Percentiles rank a stretch among this genome's conserved stretches.
Conservation (phyloP, 2,113 vertebrate genomes). For the Aptenodytes patagonicus region DNA sequence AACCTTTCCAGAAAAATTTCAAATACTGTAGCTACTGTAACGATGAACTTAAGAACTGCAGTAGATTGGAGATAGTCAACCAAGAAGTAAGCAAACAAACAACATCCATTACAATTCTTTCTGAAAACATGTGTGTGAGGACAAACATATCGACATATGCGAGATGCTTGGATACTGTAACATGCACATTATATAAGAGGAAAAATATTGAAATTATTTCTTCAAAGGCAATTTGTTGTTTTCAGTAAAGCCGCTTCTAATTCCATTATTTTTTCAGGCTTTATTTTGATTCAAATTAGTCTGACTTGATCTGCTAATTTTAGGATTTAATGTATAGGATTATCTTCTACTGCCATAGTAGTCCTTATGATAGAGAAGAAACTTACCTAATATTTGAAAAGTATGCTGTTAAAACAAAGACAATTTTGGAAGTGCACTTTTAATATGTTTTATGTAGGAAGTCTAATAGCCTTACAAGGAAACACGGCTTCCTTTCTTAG, state of each 20-base stretch:
- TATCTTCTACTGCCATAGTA: not conserved
- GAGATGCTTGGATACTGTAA: not conserved
- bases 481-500: not conserved
- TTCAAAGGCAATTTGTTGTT: not conserved
- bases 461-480: not conserved
- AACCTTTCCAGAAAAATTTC: not conserved
- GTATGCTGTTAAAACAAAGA: not conserved
- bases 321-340: not conserved
- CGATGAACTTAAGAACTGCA: not conserved
- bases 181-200: not conserved
- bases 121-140: not conserved
- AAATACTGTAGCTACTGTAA: not conserved
- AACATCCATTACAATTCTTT: not conserved
- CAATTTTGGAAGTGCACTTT: not conserved
- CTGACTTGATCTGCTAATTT: not conserved
- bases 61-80: not conserved
- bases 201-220: not conserved
- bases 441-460: not conserved
- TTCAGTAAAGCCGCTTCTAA: not conserved
- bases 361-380: not conserved
- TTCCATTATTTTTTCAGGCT: not conserved
- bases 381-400: not conserved
- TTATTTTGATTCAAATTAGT: not conserved
- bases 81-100: not conserved
- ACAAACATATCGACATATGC: fast-evolving